A percentile compares a stretch with the other conserved stretches of the same genome.
Conservation (phyloP, 2,797 vertebrate species). For the Nannoperca obscura region DNA sequence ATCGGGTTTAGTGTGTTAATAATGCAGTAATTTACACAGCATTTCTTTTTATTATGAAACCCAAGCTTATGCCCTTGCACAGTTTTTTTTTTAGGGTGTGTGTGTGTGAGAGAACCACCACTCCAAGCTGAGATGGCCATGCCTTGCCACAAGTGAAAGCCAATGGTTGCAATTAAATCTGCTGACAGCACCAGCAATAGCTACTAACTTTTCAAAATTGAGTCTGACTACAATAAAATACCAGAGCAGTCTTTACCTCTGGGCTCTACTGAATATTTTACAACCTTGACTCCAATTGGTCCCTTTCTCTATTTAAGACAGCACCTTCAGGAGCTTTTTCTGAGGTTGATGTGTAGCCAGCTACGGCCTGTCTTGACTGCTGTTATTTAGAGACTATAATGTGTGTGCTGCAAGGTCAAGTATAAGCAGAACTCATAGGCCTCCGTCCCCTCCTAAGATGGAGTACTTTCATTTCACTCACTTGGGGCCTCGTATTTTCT, state of each 20-base stretch:
- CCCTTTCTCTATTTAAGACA: constrained; percentile 51
- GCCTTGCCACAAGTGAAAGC: constrained; percentile 47
- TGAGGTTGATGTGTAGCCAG: constrained; percentile 59
- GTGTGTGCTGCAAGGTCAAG: constrained; percentile 77
- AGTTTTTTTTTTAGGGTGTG: too few species aligned
- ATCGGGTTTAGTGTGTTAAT: background rate
- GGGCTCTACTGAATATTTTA: constrained; percentile 67
- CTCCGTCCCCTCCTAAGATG: constrained; percentile 75
- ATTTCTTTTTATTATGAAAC: constrained; percentile 4
- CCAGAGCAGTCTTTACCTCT: constrained; percentile 48
- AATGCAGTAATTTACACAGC: background rate
- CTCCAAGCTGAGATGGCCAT: constrained; percentile 24
- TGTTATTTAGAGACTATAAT: constrained; percentile 73
- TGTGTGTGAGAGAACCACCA: background rate
- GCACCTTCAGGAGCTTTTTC: constrained; percentile 40
- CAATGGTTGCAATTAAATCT: constrained; percentile 55
- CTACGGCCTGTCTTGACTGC: constrained; percentile 47
- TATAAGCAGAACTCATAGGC: constrained; percentile 71
- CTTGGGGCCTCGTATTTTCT: constrained; percentile 80
- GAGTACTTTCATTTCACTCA: constrained; percentile 83
- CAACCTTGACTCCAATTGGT: constrained; percentile 55
- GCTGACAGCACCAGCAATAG: constrained; percentile 56
- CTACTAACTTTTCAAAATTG: constrained; percentile 53
- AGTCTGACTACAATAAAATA: constrained; percentile 58
- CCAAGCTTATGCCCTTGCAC: background rate